Evolutionary conservation across 2,797 vertebrate species (phyloP), one percentile per base, ranked within the genome.

Genomic region (Sebastes minor): DNA sequence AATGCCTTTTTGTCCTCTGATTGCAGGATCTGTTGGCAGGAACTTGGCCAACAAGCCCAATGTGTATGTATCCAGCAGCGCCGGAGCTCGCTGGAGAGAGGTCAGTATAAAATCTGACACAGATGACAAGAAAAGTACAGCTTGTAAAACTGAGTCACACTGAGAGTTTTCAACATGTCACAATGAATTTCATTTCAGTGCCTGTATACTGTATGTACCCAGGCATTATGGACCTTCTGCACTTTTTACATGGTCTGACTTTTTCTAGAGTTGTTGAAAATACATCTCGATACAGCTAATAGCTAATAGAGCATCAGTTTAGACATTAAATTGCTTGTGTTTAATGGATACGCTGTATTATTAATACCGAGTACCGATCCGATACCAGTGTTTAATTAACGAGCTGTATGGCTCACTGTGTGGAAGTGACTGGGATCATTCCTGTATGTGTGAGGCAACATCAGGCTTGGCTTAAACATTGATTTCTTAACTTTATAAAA

Each of bases 1-100:
- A 78, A 81, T 38, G n/a, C 35, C 49, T 67, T 38, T 78, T 55
- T 87, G 71, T 88, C 65, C 30, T 86, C 70, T 89, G 80, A 35
- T 85, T 91, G 68, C 88, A 99, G 99, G 99, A 75, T 98, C 98
- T 0, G 90, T 98, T 52, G 99, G 99, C 71, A 97, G 93, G 91
- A 98, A 96, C 91, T 92, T 99, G 95, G 97, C 97, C 10, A 97
- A 96, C 93, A 99, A 99, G 93, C 97, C 97, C 30, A 99, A 99
- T 0, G 97, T 99, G 73, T 99, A 99, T 3, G 86, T 99, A 75
- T 99, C 99, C 0, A 99, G 97, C 95, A 99, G 97, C 1, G 98
- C 97, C 0, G 99, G 99, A 61, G 97, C 97, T 12, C 87, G 97
- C 55, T 99, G 99, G 99, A 97, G 96, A 93, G 99, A 99, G 97